phyloP scores from a whole-genome alignment of 2,113 vertebrate species.

The Martes martes region DNA sequence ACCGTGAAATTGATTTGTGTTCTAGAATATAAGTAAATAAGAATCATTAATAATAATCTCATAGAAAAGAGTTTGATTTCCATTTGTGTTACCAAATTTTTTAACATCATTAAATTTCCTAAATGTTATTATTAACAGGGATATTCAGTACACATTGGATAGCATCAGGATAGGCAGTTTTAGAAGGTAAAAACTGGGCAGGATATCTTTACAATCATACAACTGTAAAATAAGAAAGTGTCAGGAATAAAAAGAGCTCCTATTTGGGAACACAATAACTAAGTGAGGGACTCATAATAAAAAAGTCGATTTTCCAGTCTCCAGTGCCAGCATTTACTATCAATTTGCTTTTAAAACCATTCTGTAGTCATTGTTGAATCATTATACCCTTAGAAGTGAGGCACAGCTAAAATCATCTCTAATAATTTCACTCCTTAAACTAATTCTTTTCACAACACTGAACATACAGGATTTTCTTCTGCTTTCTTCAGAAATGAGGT shows the following conservation, averaged over 20 bases:
- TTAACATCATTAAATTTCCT: not conserved
- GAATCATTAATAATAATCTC: slow-evolving; percentile 33
- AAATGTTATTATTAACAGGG: not conserved
- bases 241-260: not conserved
- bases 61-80: not conserved
- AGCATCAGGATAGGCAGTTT: not conserved
- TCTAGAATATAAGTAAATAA: slow-evolving; percentile 81
- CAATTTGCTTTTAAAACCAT: not conserved
- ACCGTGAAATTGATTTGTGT: slow-evolving; percentile 99
- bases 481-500: not conserved
- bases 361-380: not conserved
- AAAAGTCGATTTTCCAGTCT: not conserved
- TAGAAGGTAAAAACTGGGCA: not conserved
- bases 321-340: not conserved
- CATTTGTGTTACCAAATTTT: not conserved
- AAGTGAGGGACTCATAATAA: not conserved
- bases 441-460: not conserved
- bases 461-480: not conserved
- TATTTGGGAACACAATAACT: not conserved
- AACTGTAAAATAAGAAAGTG: not conserved
- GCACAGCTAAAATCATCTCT: not conserved
- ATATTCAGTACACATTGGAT: not conserved
- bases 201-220: not conserved
- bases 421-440: not conserved
- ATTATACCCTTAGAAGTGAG: not conserved